These are phyloP conservation scores for Solenopsis invicta DNA, from an alignment of 1,140 invertebrate species.

Conservation along the genomic window DNA sequence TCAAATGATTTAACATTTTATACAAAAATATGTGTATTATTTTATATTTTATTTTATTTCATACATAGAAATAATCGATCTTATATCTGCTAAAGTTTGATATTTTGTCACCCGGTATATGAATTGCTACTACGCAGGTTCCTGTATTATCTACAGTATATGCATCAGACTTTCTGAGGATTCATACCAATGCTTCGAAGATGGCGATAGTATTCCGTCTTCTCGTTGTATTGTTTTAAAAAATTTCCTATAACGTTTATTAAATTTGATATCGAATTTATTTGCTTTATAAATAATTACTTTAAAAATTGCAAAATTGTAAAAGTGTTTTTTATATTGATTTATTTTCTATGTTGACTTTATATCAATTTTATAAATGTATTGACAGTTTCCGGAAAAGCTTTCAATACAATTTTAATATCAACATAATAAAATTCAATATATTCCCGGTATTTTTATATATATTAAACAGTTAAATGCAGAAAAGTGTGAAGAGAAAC, in stretches of 20 bases:
- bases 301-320: background rate
- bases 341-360: constrained; percentile 3
- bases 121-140: constrained; percentile 58
- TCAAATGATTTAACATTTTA: background rate
- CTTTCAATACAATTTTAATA: background rate
- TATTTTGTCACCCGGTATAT: constrained; percentile 45
- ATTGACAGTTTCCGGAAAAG: background rate
- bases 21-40: background rate
- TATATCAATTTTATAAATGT: constrained; percentile 11
- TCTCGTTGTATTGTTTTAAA: background rate
- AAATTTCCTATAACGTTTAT: background rate
- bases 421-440: background rate
- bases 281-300: background rate
- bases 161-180: constrained; percentile 34
- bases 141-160: constrained; percentile 61
- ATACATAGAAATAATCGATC: too few relatives aligned
- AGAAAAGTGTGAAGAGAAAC: background rate
- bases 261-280: constrained; percentile 9
- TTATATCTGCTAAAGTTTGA: too few relatives aligned
- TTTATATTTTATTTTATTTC: background rate
- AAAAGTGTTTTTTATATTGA: constrained; percentile 12
- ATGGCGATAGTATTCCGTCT: constrained; percentile 65
- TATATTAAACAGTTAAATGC: background rate
- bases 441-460: background rate
- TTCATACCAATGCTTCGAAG: constrained; percentile 53